phyloP scores from a whole-genome alignment of 2,113 vertebrate genomes.

The Marcusenius ussheri region DNA sequence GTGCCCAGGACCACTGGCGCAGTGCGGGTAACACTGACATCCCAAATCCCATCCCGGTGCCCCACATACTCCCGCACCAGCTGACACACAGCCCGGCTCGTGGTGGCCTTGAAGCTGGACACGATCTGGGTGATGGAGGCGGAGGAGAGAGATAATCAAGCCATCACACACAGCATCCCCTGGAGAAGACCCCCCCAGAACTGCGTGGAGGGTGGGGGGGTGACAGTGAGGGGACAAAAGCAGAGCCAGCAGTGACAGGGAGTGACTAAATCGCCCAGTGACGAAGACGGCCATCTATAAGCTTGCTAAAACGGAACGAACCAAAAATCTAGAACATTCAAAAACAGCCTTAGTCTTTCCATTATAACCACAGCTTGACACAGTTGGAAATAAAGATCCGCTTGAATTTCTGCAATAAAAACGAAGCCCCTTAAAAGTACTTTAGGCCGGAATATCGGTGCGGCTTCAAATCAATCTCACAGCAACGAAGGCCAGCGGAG shows the following conservation, averaged over 20 bases:
- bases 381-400: neutral
- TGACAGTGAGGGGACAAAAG: neutral
- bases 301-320: neutral
- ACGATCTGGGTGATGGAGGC: constrained; percentile 70
- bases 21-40: constrained; percentile 80
- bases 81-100: constrained; percentile 89
- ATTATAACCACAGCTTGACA: neutral
- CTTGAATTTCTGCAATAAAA: neutral
- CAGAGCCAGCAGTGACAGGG: neutral
- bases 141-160: neutral
- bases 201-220: neutral
- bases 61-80: constrained; percentile 91
- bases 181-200: neutral
- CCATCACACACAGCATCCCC: neutral
- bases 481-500: neutral
- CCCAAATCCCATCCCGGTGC: constrained; percentile 95
- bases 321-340: neutral
- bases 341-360: neutral
- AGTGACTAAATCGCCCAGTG: neutral
- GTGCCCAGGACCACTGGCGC: constrained; percentile 91
- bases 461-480: neutral
- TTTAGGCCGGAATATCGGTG: neutral
- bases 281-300: neutral
- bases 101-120: constrained; percentile 97
- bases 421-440: neutral